Evolutionary conservation across 2,888 invertebrate genomes (phyloP).

Genomic region (Polyommatus icarus): DNA sequence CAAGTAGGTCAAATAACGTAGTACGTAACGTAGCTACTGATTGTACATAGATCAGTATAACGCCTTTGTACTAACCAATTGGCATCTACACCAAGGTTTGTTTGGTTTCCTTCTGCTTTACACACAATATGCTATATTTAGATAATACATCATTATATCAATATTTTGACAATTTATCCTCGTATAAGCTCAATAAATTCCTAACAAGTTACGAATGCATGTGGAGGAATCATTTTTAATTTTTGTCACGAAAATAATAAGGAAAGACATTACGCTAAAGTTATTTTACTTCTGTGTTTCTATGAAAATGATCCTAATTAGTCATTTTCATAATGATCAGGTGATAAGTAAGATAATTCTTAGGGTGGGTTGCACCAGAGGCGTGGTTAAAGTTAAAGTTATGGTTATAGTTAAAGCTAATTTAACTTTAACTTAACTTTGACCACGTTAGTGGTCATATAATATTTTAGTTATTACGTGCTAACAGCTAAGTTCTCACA

Average conservation of each 20-base stretch:
- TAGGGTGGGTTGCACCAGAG: too few species aligned
- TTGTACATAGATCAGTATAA: slow-evolving; percentile 11
- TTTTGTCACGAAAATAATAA: background rate
- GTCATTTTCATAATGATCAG: too few species aligned
- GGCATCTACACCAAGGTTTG: slow-evolving; percentile 22
- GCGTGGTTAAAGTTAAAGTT: too few species aligned
- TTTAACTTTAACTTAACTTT: too few species aligned
- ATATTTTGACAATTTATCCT: slow-evolving; percentile 3
- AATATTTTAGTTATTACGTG: background rate
- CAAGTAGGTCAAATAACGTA: slow-evolving; percentile 1
- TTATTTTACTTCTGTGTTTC: too few species aligned
- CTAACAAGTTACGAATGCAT: background rate
- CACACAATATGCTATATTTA: slow-evolving; percentile 14
- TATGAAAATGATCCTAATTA: too few species aligned
- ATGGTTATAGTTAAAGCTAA: too few species aligned
- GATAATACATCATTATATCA: slow-evolving; percentile 11
- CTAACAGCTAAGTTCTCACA: slow-evolving; percentile 3
- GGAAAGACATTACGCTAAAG: too few species aligned
- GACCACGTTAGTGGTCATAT: too few species aligned
- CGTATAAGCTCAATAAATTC: background rate
- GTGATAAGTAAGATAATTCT: too few species aligned
- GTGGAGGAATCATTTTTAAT: background rate
- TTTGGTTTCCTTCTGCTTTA: background rate
- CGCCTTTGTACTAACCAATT: slow-evolving; percentile 1
- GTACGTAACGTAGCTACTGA: background rate